Base-by-base conservation (phyloP, 2,797 vertebrate species). In the Odontamblyopus lacepedii region DNA sequence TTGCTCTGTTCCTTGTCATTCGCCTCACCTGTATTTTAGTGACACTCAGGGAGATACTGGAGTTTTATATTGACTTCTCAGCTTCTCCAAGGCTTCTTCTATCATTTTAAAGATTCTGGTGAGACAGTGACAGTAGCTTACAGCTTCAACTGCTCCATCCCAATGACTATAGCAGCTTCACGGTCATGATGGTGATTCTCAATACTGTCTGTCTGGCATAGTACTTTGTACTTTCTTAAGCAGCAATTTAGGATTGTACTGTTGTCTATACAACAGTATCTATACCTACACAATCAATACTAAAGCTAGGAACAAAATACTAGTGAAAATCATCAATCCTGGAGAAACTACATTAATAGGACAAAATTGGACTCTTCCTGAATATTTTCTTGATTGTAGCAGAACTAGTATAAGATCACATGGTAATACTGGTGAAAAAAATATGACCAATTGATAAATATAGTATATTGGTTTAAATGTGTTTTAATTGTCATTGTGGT, bases 21-120 rank as follows among this genome's bases (percentile, higher is more conserved):
- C 56, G 63, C 51, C 63, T 26, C 71, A 65, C 26, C 57, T 12
- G 55, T 27, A 55, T 18, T 27, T 12, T 56, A 13, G 29, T n/a
- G 44, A 9, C n/a, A 16, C 12, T 62, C 12, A 62, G 41, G 55
- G 23, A 18, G 38, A 68, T 44, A 62, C 29, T 63, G 53, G 73
- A 13, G 60, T 71, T 70, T 74, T 35, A 41, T 35, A 69, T 67
- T 44, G 57, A 38, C 50, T 19, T 35, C 35, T 68, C 60, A 66
- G 35, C 53, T 61, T 23, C 60, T 60, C 59, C 41, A 23, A 66
- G 0, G 41, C 60, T 50, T 16, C 51, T 75, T 44, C 5, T n/a
- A 56, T 5, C n/a, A 9, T 66, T 64, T 69, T 53, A 11, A 78
- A 78, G 67, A 15, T 35, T 61, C 62, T 59, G 57, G 65, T 48